A percentile compares a stretch with the other conserved stretches of the same genome.
Conservation (phyloP, 2,888 invertebrate genomes). For the Oxyscelio sp. region DNA sequence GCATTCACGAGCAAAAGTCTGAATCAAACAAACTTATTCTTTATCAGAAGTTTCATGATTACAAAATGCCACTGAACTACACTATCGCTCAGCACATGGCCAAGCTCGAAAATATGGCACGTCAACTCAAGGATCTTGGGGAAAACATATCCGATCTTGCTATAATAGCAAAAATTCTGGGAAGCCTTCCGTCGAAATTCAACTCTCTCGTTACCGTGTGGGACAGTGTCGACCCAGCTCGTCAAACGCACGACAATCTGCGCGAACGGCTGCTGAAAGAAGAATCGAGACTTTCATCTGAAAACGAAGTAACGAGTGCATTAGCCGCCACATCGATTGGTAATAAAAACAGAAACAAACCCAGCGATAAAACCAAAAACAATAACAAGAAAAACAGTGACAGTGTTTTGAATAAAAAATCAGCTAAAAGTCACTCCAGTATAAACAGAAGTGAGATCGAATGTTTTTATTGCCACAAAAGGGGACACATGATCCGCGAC, state of each 20-base stretch:
- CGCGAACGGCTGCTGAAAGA: constrained; percentile 70
- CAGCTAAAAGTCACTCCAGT: too few species aligned
- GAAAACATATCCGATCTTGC: constrained; percentile 49
- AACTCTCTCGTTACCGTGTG: constrained; percentile 79
- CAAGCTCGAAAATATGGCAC: constrained; percentile 68
- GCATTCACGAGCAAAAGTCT: constrained; percentile 77
- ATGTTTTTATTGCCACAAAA: neutral
- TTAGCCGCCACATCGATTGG: constrained; percentile 12
- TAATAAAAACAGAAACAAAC: neutral
- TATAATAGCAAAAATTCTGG: constrained; percentile 75
- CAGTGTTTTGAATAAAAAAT: neutral
- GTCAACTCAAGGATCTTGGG: constrained; percentile 70
- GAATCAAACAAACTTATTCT: constrained; percentile 75
- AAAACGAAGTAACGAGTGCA: neutral
- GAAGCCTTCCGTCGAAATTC: constrained; percentile 76
- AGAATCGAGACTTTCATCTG: constrained; percentile 27
- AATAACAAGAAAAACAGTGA: neutral
- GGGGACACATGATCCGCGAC: neutral
- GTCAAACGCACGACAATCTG: constrained; percentile 66
- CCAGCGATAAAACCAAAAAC: neutral
- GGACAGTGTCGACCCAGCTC: constrained; percentile 75
- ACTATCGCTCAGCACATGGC: constrained; percentile 76
- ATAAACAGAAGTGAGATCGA: neutral
- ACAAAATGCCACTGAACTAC: constrained; percentile 66
- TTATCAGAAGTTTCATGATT: constrained; percentile 67